Conservation (phyloP, 2,797 vertebrate genomes). For the Ambastaia sidthimunki region DNA sequence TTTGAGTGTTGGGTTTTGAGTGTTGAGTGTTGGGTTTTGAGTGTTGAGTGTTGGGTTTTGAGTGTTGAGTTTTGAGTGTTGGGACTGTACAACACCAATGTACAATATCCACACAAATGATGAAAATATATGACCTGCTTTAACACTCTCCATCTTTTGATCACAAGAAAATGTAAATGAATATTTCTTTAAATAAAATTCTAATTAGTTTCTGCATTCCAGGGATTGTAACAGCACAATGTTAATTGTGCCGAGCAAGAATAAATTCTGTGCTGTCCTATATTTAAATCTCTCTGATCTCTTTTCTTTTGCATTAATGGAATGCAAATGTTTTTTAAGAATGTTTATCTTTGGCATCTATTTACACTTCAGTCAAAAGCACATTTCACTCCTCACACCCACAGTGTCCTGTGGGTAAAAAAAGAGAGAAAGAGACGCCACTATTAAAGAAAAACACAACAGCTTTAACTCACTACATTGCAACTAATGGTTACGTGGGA, state of each 20-base stretch:
- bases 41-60: no score
- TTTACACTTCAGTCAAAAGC: constrained; percentile 32
- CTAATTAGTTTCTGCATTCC: no score
- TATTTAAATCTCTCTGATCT: constrained; percentile 22
- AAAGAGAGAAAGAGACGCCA: not conserved
- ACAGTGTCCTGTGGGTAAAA: not conserved
- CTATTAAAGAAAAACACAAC: constrained; percentile 2
- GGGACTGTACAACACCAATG: no score
- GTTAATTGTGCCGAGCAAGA: no score
- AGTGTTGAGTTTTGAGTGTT: no score
- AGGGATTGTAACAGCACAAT: no score
- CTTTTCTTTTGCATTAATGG: constrained; percentile 6
- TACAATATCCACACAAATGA: no score
- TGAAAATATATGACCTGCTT: no score
- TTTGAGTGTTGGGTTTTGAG: not conserved
- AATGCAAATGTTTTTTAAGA: constrained; percentile 7
- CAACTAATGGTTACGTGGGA: not conserved
- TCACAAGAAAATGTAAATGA: no score
- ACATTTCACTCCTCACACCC: constrained; percentile 11
- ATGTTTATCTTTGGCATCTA: constrained; percentile 15
- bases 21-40: not conserved
- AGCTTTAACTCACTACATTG: not conserved
- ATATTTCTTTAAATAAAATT: no score
- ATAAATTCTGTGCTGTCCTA: not conserved
- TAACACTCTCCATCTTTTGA: no score